A percentile compares a stretch with the other conserved stretches of the same genome.
phyloP scores from a whole-genome alignment of 2,113 vertebrate species.

The Falcunculus frontatus region DNA sequence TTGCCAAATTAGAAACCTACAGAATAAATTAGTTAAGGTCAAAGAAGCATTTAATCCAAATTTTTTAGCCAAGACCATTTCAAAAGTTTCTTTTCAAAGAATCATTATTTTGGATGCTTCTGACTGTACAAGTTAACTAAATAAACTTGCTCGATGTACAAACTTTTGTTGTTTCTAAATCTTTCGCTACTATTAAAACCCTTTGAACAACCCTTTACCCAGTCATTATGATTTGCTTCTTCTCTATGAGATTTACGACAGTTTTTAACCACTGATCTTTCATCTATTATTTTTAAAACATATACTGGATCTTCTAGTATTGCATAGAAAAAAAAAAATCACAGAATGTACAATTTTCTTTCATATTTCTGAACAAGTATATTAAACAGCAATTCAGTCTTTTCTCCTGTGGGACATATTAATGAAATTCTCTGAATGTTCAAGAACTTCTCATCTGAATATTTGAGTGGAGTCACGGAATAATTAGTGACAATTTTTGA shows the following conservation, averaged over 20 bases:
- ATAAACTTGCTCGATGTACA: neutral
- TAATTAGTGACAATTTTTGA: neutral
- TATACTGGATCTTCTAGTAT: neutral
- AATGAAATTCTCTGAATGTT: neutral
- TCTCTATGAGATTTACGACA: neutral
- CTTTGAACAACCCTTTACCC: neutral
- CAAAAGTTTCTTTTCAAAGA: neutral
- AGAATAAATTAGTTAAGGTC: neutral
- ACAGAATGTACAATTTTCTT: neutral
- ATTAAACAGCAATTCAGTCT: neutral
- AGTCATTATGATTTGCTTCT: neutral
- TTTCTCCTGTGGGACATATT: neutral
- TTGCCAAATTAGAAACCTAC: neutral
- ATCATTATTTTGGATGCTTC: neutral
- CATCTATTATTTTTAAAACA: neutral
- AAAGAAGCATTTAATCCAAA: neutral
- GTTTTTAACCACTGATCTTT: neutral
- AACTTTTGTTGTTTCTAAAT: neutral
- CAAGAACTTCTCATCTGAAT: neutral
- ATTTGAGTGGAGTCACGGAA: neutral
- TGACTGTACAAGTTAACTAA: neutral
- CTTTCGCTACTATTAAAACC: neutral
- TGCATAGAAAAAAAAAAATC: neutral
- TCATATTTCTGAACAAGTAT: neutral
- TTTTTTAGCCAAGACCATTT: neutral